A percentile compares a stretch with the other conserved stretches of the same genome.
These are phyloP conservation scores for Polietes domitor DNA, from an alignment of 2,888 invertebrate species.

Conservation along the genomic window DNA sequence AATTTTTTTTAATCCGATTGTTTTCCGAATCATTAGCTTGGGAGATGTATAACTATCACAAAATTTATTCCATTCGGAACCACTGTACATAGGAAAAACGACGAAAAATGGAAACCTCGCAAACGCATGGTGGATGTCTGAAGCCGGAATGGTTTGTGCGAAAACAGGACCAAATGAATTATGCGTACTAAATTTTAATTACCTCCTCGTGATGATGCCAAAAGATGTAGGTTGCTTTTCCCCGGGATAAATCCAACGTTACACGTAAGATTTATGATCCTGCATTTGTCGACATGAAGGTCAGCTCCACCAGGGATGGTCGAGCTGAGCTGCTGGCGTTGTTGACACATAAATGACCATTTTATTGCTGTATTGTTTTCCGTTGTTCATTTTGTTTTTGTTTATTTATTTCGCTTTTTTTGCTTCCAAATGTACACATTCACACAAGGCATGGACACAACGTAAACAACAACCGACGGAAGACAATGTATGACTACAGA, in stretches of 20 bases:
- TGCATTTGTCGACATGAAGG: conserved; percentile 90
- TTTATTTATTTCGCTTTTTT: not conserved
- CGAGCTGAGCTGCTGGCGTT: conserved; percentile 91
- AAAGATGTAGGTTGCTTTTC: conserved; percentile 95
- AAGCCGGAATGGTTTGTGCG: not conserved
- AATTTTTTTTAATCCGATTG: no score
- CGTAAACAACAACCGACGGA: not conserved
- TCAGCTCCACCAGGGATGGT: conserved; percentile 88
- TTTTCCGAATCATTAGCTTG: no score
- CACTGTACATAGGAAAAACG: not conserved
- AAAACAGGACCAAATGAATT: not conserved
- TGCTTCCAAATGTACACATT: not conserved
- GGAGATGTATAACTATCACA: no score
- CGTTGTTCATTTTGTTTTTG: conserved; percentile 22
- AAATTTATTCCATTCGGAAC: no score
- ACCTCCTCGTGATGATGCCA: conserved; percentile 98
- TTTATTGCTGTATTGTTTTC: conserved; percentile 48
- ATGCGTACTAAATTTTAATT: conserved; percentile 82
- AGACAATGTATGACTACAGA: not conserved
- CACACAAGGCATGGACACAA: not conserved
- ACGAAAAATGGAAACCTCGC: not conserved
- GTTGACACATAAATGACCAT: conserved; percentile 78
- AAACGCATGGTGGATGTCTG: no score
- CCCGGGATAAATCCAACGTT: conserved; percentile 90
- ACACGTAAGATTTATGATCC: conserved; percentile 92